A percentile compares a stretch with the other conserved stretches of the same genome.
Conservation (phyloP, 2,888 invertebrate genomes). For the Trimorus sp. region DNA sequence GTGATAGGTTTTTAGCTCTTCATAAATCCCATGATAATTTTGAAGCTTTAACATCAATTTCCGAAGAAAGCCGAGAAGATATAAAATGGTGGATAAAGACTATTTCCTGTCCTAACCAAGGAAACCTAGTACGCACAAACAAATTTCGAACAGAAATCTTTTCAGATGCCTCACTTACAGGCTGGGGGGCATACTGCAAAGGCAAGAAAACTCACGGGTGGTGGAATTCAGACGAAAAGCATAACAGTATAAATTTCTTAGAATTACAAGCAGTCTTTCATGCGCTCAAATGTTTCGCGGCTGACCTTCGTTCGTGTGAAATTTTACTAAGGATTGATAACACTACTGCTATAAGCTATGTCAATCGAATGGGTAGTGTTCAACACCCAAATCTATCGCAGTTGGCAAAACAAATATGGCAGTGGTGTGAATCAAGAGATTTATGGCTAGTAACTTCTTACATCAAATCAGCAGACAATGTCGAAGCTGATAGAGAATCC, state of each 20-base stretch:
- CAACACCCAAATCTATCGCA: background rate
- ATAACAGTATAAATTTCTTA: background rate
- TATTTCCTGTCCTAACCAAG: background rate
- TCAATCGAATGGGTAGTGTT: slow-evolving; percentile 9
- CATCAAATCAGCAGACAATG: slow-evolving; percentile 29
- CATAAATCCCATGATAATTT: background rate
- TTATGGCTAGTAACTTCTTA: slow-evolving; percentile 34
- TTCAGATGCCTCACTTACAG: background rate
- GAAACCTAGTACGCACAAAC: background rate
- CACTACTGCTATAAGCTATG: slow-evolving; percentile 1
- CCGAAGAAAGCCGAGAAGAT: background rate
- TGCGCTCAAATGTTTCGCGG: slow-evolving; percentile 3
- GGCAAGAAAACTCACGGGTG: slow-evolving; percentile 12
- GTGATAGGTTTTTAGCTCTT: slow-evolving; percentile 2
- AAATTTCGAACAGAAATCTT: background rate
- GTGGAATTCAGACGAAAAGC: slow-evolving; percentile 7
- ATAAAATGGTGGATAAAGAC: slow-evolving; percentile 9
- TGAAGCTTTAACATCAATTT: slow-evolving; percentile 1
- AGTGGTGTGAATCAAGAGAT: slow-evolving; percentile 25
- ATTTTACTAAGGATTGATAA: slow-evolving; percentile 11
- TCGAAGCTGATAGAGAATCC: background rate
- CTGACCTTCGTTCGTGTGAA: background rate
- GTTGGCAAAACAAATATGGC: background rate
- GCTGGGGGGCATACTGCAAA: background rate
- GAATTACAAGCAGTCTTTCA: background rate